These are phyloP conservation scores for Horisme vitalbata DNA, from an alignment of 2,888 invertebrate species.

Conservation along the genomic window DNA sequence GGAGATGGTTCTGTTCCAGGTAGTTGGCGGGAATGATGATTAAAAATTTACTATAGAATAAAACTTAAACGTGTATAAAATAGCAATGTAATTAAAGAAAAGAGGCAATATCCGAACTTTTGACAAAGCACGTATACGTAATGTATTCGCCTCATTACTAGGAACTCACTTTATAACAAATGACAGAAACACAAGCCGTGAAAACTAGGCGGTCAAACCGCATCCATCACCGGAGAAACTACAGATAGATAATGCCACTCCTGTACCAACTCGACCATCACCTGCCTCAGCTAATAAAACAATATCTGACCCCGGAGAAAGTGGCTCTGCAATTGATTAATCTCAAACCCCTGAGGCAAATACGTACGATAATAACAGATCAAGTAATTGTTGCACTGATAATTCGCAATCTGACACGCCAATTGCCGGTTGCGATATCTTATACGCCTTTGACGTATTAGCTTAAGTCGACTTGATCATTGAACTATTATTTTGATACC, in stretches of 20 bases:
- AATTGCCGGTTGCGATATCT: conserved; percentile 57
- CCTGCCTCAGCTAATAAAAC: conserved; percentile 46
- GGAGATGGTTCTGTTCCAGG: too few relatives aligned
- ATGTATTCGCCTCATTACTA: too few relatives aligned
- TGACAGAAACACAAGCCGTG: conserved; percentile 32
- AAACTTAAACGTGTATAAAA: too few relatives aligned
- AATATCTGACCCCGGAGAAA: conserved; percentile 70
- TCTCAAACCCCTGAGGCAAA: conserved; percentile 60
- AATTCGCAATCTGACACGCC: conserved; percentile 56
- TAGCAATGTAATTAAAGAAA: too few relatives aligned
- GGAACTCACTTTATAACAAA: too few relatives aligned
- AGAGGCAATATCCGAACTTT: too few relatives aligned
- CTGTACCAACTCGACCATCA: conserved; percentile 44
- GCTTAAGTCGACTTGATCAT: not conserved
- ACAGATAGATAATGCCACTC: conserved; percentile 45
- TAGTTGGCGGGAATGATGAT: too few relatives aligned
- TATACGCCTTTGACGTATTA: conserved; percentile 38
- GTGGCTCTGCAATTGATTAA: conserved; percentile 68
- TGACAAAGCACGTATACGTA: too few relatives aligned
- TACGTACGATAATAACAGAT: conserved; percentile 66
- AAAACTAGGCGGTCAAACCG: conserved; percentile 53
- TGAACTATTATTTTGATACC: too few relatives aligned
- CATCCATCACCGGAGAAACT: conserved; percentile 26
- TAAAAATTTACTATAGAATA: too few relatives aligned
- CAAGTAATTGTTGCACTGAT: conserved; percentile 66